Conservation (phyloP, 2,888 invertebrate species). For the Automeris io region DNA sequence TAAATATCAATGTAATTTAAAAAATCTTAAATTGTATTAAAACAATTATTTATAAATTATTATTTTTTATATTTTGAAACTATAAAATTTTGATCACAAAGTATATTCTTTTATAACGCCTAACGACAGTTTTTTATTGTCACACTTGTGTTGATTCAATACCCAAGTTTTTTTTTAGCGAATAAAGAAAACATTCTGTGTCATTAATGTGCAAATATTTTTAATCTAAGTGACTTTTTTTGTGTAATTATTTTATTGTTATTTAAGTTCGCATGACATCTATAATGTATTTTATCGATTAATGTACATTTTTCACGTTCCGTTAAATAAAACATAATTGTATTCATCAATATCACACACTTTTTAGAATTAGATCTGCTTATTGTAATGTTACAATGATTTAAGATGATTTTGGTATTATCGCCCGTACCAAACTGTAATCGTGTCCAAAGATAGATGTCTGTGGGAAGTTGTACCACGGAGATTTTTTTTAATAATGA, state of each 20-base stretch:
- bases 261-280: no score
- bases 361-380: conserved; percentile 39
- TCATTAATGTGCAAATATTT: no score
- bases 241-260: no score
- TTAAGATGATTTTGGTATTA: conserved; percentile 25
- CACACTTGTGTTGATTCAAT: no score
- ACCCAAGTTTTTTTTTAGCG: no score
- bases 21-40: no score
- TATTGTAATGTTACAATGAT: conserved; percentile 17
- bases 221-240: no score
- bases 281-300: no score
- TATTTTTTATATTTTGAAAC: conserved; percentile 9
- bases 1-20: conserved; percentile 1
- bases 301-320: background rate
- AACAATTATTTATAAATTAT: conserved; percentile 2
- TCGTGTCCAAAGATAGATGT: conserved; percentile 64
- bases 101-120: no score
- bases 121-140: no score
- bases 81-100: no score
- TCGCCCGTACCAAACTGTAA: conserved; percentile 46
- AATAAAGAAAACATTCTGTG: no score
- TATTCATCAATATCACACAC: conserved; percentile 18
- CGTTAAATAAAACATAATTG: background rate
- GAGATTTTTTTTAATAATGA: conserved; percentile 21
- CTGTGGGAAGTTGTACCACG: conserved; percentile 39